Evolutionary conservation across 2,888 invertebrate species (phyloP), one percentile per base, ranked within the genome.

Genomic region (Drosophila affinis): DNA sequence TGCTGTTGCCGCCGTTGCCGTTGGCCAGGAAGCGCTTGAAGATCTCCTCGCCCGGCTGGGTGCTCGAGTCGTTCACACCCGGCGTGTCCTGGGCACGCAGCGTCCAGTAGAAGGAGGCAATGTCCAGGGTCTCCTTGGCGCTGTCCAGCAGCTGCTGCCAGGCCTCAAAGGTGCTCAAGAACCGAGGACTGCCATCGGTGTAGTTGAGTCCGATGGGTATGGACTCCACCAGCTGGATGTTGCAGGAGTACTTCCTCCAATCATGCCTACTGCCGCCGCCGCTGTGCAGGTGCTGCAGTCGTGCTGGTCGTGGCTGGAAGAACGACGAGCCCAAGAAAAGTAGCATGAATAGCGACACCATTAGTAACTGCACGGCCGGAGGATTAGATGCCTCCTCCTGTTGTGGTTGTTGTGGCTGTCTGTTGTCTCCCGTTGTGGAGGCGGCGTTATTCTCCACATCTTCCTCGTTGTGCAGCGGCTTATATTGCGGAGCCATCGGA

Each of bases 61-160:
- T 95, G 78, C 96, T 95, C 78, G 95, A 94, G 92, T 97, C 95
- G 69, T 95, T 95, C 91, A 95, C 32, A 0, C 65, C 95, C 3
- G 67, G 70, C 1, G 96, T 94, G 93, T 98, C 98, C 79, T 94
- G 94, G 83, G 95, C 95, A 77, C 95, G 94, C 91, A 99, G 93
- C 10, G 97, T 95, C 98, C 99, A 99, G 93, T 99, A 99, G 91
- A 96, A 96, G 39, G 98, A 97, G 0, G 97, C 98, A 89, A 99
- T 98, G 92, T 98, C 97, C 90, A 99, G 95, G 21, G 95, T 94
- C 60, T 94, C 91, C 88, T 95, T 94, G 61, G 98, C 97, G 78
- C 94, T 93, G 63, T 94, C 94, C 88, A 99, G 95, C 78, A 99
- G 93, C 76, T 95, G 93, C 89, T 95, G 93, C 98, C 99, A 98